Conservation (phyloP, 2,113 vertebrate species). For the Nerophis lumbriciformis region DNA sequence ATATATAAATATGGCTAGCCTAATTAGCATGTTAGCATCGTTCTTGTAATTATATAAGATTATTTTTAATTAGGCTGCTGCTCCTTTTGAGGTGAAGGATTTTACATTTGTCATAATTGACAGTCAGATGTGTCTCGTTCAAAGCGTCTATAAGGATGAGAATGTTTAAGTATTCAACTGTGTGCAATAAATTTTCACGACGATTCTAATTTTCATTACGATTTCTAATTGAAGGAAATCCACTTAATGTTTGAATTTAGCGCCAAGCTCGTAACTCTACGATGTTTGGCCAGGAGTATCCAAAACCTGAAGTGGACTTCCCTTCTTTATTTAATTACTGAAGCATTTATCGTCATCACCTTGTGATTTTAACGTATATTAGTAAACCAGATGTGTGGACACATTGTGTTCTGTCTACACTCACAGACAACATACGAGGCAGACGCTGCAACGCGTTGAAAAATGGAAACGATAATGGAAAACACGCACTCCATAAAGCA, state of each 20-base stretch:
- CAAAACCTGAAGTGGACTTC: not conserved
- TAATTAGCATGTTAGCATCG: too few species aligned
- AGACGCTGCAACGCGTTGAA: slow-evolving; percentile 14
- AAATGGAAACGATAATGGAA: slow-evolving; percentile 32
- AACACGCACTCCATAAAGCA: slow-evolving; percentile 38
- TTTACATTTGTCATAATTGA: slow-evolving; percentile 2
- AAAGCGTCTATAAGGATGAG: slow-evolving; percentile 7
- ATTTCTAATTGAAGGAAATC: not conserved
- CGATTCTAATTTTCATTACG: not conserved
- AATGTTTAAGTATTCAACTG: slow-evolving; percentile 2
- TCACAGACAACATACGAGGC: slow-evolving; percentile 21
- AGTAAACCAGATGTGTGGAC: not conserved
- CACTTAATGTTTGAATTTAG: not conserved
- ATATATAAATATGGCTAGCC: too few species aligned
- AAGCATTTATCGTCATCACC: too few species aligned
- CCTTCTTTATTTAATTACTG: too few species aligned
- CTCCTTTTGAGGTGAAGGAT: slow-evolving; percentile 1
- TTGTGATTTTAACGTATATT: too few species aligned
- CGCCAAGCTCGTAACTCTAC: not conserved
- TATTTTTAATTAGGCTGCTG: too few species aligned
- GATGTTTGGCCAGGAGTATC: not conserved
- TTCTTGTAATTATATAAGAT: too few species aligned
- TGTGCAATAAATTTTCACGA: slow-evolving; percentile 6
- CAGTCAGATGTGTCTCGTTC: not conserved
- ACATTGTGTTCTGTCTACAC: not conserved